Evolutionary conservation across 2,888 invertebrate genomes (phyloP), one percentile per base, ranked within the genome.

Genomic region (Heliconius erato): DNA sequence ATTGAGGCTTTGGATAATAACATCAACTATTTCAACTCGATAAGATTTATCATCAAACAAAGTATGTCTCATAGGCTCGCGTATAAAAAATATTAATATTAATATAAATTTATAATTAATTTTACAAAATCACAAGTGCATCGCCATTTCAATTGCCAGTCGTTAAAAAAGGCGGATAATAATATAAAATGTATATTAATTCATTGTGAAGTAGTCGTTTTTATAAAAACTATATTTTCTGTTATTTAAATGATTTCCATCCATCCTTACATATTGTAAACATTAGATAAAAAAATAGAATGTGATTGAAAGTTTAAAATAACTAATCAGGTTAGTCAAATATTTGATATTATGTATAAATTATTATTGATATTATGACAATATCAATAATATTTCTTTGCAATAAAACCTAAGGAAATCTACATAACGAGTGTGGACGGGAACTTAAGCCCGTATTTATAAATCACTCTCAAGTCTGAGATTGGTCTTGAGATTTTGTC

Each of bases 401-500:
- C 26, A 49, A 49, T 72, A 49, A 71, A 44, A 26, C 26, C 26
- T 44, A 72, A 49, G 49, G 16, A 19, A 49, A 72, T 72, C 72
- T 72, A 72, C 16, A 28, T 49, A 71, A 71, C 40, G n/a, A 44
- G 44, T 72, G 72, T 72, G 72, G 72, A 72, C 71, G 72, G 72
- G 26, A 19, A 44, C 9, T 44, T 23, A 54, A 54, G 19, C 49
- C 49, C 19, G 19, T 54, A 6, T 54, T 54, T 54, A 54, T 54
- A 54, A 54, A 54, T 54, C 49, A 54, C 19, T 54, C 19, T 19
- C 6, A 54, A 54, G 19, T 54, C 6, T 54, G 19, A 54, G 49
- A 54, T 19, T 6, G 5, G 19, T 54, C 49, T 54, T 54, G 19
- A 19, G 19, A 54, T 6, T 6, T 49, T 19, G 49, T 49, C 49